Percentiles rank a stretch among this genome's conserved stretches.
Conservation (phyloP, 2,113 vertebrate genomes). For the Antidorcas marsupialis region DNA sequence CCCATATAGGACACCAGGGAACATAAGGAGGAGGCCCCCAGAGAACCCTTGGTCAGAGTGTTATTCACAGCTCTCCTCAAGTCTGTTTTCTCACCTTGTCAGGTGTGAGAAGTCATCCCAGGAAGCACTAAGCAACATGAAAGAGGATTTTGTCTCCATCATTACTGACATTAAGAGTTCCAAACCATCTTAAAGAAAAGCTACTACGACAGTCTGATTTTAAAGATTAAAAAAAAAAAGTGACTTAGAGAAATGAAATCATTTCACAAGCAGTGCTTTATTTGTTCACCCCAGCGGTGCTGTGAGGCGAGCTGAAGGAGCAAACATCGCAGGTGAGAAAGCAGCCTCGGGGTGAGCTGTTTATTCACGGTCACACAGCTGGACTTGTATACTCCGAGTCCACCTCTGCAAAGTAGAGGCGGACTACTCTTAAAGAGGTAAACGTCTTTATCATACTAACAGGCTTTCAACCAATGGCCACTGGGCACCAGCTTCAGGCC, state of each 20-base stretch:
- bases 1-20: not conserved
- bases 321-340: not conserved
- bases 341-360: not conserved
- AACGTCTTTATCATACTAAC: not conserved
- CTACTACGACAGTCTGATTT: not conserved
- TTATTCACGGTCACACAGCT: not conserved
- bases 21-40: not conserved
- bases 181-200: not conserved
- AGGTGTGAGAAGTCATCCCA: not conserved
- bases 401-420: not conserved
- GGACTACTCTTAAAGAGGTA: not conserved
- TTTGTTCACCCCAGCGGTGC: not conserved
- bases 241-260: not conserved
- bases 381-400: fast-evolving
- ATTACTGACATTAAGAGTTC: not conserved
- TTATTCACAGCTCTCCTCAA: not conserved
- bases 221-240: not conserved
- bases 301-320: not conserved
- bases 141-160: not conserved
- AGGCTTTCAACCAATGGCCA: not conserved
- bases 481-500: not conserved
- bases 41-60: not conserved
- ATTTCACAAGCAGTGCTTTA: fast-evolving
- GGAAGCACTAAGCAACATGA: not conserved
- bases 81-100: not conserved